These are phyloP conservation scores for Sebastes goodei DNA, from an alignment of 2,797 vertebrate genomes.

Conservation along the genomic window DNA sequence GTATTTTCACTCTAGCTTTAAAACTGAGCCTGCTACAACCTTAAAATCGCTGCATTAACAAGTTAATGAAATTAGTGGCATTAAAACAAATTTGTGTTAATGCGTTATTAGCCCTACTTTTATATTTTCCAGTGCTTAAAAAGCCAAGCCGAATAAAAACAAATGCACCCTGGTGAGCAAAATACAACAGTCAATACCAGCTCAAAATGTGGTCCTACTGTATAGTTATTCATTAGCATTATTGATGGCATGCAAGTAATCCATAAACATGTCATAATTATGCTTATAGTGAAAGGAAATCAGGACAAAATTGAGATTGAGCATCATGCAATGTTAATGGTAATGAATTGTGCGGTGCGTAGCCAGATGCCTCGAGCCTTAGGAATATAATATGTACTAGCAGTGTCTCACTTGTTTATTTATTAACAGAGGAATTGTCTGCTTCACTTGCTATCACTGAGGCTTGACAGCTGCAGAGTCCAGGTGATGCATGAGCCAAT, in stretches of 20 bases:
- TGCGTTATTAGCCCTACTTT: neutral
- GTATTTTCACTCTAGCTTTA: too few relatives aligned
- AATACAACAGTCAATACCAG: neutral
- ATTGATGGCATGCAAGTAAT: conserved; percentile 42
- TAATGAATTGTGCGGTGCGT: conserved; percentile 72
- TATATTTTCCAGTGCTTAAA: neutral
- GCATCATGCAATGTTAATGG: conserved; percentile 71
- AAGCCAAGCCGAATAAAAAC: neutral
- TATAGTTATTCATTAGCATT: conserved; percentile 22
- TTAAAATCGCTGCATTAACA: too few relatives aligned
- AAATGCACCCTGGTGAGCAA: conserved; percentile 2
- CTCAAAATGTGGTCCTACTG: neutral
- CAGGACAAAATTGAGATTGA: conserved; percentile 60
- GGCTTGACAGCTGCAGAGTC: conserved; percentile 82
- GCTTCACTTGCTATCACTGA: conserved; percentile 82
- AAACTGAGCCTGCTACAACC: too few relatives aligned
- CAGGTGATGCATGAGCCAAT: conserved; percentile 89
- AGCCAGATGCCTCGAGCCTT: conserved; percentile 43
- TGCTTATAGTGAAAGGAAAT: conserved; percentile 49
- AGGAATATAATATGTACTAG: conserved; percentile 68
- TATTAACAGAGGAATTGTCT: conserved; percentile 82
- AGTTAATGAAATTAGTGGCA: too few relatives aligned
- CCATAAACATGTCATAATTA: conserved; percentile 53
- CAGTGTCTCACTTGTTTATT: conserved; percentile 81
- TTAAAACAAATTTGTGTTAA: too few relatives aligned